A percentile compares a stretch with the other conserved stretches of the same genome.
Conservation (phyloP, 2,888 invertebrate species). For the Cantharis nigra region DNA sequence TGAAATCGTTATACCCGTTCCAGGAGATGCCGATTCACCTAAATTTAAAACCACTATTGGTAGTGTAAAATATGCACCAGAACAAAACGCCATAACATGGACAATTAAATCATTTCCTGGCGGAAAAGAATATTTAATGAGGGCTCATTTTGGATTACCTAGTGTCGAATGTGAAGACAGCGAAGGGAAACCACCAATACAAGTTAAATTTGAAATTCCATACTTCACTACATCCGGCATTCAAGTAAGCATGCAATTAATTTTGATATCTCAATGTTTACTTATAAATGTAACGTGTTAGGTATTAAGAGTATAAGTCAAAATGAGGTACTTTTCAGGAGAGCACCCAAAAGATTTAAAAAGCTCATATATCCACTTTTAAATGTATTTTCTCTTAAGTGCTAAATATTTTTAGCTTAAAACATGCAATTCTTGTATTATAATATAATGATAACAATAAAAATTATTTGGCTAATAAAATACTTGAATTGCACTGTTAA, state of each 20-base stretch:
- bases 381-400: too few relatives aligned
- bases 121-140: constrained; percentile 97
- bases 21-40: constrained; percentile 96
- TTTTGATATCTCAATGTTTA: too few relatives aligned
- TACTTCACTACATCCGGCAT: constrained; percentile 99
- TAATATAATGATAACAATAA: too few relatives aligned
- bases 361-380: too few relatives aligned
- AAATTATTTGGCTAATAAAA: too few relatives aligned
- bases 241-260: constrained; percentile 66
- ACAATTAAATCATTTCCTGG: constrained; percentile 97
- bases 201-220: constrained; percentile 98
- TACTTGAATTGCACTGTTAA: too few relatives aligned
- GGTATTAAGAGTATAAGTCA: too few relatives aligned
- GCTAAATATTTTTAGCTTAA: too few relatives aligned
- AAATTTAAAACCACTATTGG: constrained; percentile 98
- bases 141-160: constrained; percentile 96
- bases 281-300: too few relatives aligned
- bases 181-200: constrained; percentile 97
- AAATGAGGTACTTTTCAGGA: too few relatives aligned
- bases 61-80: constrained; percentile 96
- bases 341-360: too few relatives aligned
- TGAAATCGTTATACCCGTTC: constrained; percentile 95
- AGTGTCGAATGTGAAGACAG: constrained; percentile 93
- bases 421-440: too few relatives aligned
- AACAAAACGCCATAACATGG: constrained; percentile 96